Evolutionary conservation across 2,797 vertebrate genomes (phyloP).

Genomic region (Microcaecilia unicolor): DNA sequence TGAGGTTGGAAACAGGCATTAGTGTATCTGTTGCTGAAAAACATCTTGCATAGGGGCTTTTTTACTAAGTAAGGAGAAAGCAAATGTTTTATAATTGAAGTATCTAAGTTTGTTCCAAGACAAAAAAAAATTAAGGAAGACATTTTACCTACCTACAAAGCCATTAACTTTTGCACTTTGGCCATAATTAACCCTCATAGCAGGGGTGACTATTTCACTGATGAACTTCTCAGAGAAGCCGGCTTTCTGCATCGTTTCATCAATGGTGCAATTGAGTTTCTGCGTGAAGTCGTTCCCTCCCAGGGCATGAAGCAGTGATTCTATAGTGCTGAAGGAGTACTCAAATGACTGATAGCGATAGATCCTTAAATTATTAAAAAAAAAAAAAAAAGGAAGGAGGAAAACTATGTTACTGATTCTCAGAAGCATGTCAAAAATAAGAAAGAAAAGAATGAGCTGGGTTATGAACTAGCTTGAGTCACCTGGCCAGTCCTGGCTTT

Average conservation of each 20-base stretch:
- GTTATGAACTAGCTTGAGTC: too few relatives aligned
- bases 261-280: constrained; percentile 76
- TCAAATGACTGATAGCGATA: constrained; percentile 88
- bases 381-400: too few relatives aligned
- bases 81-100: too few relatives aligned
- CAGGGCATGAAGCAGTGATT: constrained; percentile 74
- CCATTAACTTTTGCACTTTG: constrained; percentile 67
- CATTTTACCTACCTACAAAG: constrained; percentile 69
- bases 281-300: constrained; percentile 63
- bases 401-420: too few relatives aligned
- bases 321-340: constrained; percentile 81
- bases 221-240: constrained; percentile 85
- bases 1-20: too few relatives aligned
- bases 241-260: constrained; percentile 69
- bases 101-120: too few relatives aligned
- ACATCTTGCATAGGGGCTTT: too few relatives aligned
- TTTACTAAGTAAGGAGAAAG: too few relatives aligned
- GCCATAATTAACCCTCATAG: constrained; percentile 69
- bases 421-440: too few relatives aligned
- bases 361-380: constrained; percentile 77
- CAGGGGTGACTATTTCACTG: constrained; percentile 66
- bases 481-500: too few relatives aligned
- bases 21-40: too few relatives aligned
- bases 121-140: not conserved
- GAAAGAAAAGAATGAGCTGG: too few relatives aligned